Conservation (phyloP, 2,113 vertebrate genomes). For the Xiphophorus maculatus region DNA sequence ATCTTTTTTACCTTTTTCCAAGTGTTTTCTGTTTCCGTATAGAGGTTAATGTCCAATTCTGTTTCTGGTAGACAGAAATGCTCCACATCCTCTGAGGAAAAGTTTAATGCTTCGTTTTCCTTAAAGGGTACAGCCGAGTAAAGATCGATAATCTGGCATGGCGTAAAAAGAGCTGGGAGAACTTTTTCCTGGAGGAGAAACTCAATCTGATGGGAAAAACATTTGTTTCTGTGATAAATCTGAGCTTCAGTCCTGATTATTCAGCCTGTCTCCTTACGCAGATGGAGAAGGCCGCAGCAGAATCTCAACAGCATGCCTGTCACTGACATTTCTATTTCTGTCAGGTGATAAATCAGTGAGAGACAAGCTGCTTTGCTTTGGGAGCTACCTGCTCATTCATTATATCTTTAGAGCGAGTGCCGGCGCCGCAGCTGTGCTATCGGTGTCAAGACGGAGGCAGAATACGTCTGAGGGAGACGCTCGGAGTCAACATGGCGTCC, state of each 20-base stretch:
- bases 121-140: background rate
- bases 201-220: conserved; percentile 34
- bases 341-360: conserved; percentile 52
- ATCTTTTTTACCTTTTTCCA: conserved; percentile 3
- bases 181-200: conserved; percentile 1
- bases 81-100: conserved; percentile 16
- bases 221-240: conserved; percentile 53
- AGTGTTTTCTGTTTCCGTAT: conserved; percentile 1
- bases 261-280: conserved; percentile 41
- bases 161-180: background rate
- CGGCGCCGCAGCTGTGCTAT: conserved; percentile 28
- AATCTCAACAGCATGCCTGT: conserved; percentile 45
- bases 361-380: conserved; percentile 23
- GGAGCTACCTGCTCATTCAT: conserved; percentile 45
- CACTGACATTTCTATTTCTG: conserved; percentile 55
- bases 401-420: conserved; percentile 42
- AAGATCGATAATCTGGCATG: conserved; percentile 12
- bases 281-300: conserved; percentile 52
- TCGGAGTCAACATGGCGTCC: conserved; percentile 37
- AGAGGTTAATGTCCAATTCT: conserved; percentile 45
- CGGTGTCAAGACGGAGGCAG: conserved; percentile 27
- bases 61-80: conserved; percentile 31
- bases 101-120: conserved; percentile 4
- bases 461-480: conserved; percentile 14
- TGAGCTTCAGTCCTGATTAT: conserved; percentile 47